phyloP scores from a whole-genome alignment of 2,113 vertebrate species.

The Malaclemys terrapin region DNA sequence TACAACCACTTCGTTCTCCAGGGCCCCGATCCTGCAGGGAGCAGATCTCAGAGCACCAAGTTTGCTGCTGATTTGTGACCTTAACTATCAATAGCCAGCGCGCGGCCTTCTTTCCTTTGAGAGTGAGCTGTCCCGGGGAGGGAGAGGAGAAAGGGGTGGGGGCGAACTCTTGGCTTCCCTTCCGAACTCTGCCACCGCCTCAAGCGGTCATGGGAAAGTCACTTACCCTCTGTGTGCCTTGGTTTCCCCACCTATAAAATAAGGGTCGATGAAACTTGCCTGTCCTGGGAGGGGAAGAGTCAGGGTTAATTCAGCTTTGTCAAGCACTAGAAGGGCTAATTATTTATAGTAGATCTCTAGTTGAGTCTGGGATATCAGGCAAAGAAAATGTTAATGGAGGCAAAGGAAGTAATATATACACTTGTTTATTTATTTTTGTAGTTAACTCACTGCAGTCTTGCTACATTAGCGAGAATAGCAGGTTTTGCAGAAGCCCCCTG shows the following conservation, averaged over 20 bases:
- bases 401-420: neutral
- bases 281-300: neutral
- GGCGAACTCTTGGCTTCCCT: neutral
- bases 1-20: neutral
- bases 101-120: neutral
- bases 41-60: neutral
- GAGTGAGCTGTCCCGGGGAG: neutral
- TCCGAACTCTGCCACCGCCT: neutral
- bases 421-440: neutral
- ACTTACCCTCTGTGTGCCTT: neutral
- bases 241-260: neutral
- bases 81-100: neutral
- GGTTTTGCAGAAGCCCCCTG: neutral
- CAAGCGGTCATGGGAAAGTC: neutral
- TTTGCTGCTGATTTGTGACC: neutral
- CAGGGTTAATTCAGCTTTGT: neutral
- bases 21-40: neutral
- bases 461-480: neutral
- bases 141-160: neutral
- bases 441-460: neutral
- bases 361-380: neutral
- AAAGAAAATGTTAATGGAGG: neutral
- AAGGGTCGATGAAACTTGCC: neutral
- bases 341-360: neutral
- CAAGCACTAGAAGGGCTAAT: neutral